Base-by-base conservation (phyloP, 2,888 invertebrate genomes). In the Drosophila paramelanica region DNA sequence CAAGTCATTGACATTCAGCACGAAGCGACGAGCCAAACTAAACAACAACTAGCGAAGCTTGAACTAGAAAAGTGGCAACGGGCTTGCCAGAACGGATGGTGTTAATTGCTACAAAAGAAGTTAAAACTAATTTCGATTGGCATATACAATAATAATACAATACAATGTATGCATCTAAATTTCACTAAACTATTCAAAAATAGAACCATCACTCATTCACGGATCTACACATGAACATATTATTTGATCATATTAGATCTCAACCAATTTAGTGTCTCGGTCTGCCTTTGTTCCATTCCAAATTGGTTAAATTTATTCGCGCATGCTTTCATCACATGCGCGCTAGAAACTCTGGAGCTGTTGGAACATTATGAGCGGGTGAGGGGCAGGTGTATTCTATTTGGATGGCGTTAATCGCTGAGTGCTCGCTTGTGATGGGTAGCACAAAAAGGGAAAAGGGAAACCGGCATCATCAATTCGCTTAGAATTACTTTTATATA, bases 1-100 rank as follows among this genome's bases (percentile, higher is more conserved):
- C 65, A 64, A 87, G 81, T 81, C 73, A 73, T 73, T 77, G 79
- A 85, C 71, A 85, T 80, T 86, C 81, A 75, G 53, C 70, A 58
- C 67, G 58, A 87, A 72, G 71, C 78, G 72, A 42, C 46, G 50
- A 60, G 46, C 51, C 45, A 66, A 46, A 27, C 46, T 43, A 20
- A 58, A 62, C 23, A 17, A 17, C 53, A 49, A 47, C 60, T 68
- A 78, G 41, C 73, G 43, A 56, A 66, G 81, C 64, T 71, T 82
- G 82, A 82, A 82, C 82, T 87, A 82, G 82, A 82, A 82, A 82
- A 58, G 52, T 27, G 27, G 51, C 42, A 72, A 13, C 69, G 76
- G 78, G 73, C 65, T 76, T 73, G 75, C 69, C 78, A 69, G 74
- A 76, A 73, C 65, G 76, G 74, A 77, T 77, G 73, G 78, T 82